Conservation (phyloP, 2,888 invertebrate genomes). For the Polia nebulosa region DNA sequence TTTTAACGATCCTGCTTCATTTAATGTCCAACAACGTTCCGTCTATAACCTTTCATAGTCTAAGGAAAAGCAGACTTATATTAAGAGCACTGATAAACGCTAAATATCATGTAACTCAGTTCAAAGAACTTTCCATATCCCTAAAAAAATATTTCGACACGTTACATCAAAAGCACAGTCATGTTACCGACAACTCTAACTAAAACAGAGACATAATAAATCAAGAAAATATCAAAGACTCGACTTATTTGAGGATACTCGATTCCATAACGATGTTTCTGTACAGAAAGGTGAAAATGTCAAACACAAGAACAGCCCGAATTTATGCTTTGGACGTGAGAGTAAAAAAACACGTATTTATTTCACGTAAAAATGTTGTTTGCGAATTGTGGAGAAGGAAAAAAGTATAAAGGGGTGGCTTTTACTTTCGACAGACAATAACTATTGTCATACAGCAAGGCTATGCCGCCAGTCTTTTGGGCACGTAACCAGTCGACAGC, state of each 20-base stretch:
- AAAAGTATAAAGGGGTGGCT: no score
- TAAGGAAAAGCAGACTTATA: no score
- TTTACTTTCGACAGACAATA: no score
- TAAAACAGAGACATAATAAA: constrained; percentile 48
- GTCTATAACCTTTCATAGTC: no score
- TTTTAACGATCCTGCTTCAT: no score
- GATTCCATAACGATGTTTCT: constrained; percentile 62
- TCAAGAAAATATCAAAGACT: constrained; percentile 61
- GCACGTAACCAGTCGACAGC: no score
- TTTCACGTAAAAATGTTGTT: constrained; percentile 36
- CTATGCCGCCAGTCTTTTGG: no score
- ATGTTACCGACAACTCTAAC: constrained; percentile 28
- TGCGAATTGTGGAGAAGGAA: constrained; percentile 7
- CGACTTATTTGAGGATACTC: constrained; percentile 59
- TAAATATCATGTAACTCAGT: no score
- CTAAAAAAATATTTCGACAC: background rate
- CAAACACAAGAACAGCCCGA: constrained; percentile 53
- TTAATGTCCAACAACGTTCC: no score
- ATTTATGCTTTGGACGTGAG: constrained; percentile 42
- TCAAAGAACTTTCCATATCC: background rate
- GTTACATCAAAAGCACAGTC: constrained; percentile 43
- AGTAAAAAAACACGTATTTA: constrained; percentile 46
- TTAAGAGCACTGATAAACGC: no score
- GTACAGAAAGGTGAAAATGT: constrained; percentile 58
- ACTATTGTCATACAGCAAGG: no score